Percentiles rank a stretch among this genome's conserved stretches.
Conservation (phyloP, 1,140 invertebrate species). For the Drosophila pachea region DNA sequence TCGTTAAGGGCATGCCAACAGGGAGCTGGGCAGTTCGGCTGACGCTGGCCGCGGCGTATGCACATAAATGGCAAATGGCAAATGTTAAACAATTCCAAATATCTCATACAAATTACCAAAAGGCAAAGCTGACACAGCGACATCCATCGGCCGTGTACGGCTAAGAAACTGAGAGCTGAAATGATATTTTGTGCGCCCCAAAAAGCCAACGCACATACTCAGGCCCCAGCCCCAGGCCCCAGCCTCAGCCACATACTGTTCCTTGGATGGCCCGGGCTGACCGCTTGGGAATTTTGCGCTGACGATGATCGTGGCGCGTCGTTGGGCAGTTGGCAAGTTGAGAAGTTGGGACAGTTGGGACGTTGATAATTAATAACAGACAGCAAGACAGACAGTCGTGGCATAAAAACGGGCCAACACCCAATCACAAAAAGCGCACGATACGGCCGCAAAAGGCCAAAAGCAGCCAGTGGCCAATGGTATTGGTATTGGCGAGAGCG, state of each 20-base stretch:
- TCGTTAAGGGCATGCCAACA: constrained; percentile 65
- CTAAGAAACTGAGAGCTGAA: constrained; percentile 50
- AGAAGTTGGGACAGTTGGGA: constrained; percentile 9
- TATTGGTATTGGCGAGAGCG: constrained; percentile 55
- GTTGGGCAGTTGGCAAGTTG: neutral
- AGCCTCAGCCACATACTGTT: neutral
- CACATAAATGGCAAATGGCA: constrained; percentile 74
- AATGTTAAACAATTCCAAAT: constrained; percentile 63
- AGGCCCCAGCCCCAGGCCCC: constrained; percentile 10
- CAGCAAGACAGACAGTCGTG: constrained; percentile 7
- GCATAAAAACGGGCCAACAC: constrained; percentile 72
- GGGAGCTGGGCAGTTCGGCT: constrained; percentile 5
- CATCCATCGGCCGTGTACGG: too few relatives aligned
- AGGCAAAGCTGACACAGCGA: constrained; percentile 27
- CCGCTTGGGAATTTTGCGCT: constrained; percentile 62
- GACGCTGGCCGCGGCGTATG: constrained; percentile 21
- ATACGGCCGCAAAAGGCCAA: constrained; percentile 30
- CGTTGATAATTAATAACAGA: constrained; percentile 73
- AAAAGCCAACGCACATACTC: constrained; percentile 59
- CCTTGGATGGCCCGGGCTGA: constrained; percentile 11
- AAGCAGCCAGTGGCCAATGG: constrained; percentile 55
- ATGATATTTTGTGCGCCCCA: constrained; percentile 66
- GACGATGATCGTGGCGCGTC: constrained; percentile 58
- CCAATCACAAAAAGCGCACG: constrained; percentile 65
- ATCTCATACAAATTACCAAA: constrained; percentile 77